Percentiles rank a stretch among this genome's conserved stretches.
These are phyloP conservation scores for Emydoidea blandingii DNA, from an alignment of 2,797 vertebrate genomes.

Conservation along the genomic window DNA sequence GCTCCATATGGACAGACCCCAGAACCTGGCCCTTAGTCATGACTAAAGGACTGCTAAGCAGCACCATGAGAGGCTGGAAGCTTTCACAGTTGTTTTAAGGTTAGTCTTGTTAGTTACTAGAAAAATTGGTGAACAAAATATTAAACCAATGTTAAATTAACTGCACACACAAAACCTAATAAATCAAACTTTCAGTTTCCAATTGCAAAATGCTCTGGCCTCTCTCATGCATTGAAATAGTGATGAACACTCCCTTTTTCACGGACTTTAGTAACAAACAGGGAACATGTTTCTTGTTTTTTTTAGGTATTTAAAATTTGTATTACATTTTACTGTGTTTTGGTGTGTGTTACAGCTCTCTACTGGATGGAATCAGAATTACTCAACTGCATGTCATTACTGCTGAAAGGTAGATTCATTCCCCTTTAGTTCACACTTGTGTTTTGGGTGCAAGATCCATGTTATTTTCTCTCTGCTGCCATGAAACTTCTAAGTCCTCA, in stretches of 20 bases:
- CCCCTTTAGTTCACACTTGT: neutral
- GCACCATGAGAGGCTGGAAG: neutral
- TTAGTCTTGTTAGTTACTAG: neutral
- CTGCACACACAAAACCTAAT: neutral
- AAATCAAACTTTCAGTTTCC: neutral
- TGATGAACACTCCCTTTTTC: neutral
- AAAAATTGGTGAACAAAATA: neutral
- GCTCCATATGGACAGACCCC: neutral
- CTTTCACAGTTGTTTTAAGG: neutral
- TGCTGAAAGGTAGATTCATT: neutral
- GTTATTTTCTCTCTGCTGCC: neutral
- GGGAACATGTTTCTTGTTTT: neutral
- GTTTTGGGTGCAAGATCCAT: neutral
- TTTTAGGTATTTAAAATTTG: neutral
- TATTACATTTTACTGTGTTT: neutral
- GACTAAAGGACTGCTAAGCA: neutral
- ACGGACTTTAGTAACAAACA: neutral
- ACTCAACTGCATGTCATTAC: neutral
- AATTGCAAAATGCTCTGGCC: neutral
- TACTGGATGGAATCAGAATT: neutral
- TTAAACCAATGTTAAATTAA: neutral
- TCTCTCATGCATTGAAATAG: too few relatives aligned
- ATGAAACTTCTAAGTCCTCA: neutral
- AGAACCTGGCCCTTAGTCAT: neutral
- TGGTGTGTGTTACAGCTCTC: neutral